A percentile compares a stretch with the other conserved stretches of the same genome.
Evolutionary conservation across 2,797 vertebrate genomes (phyloP).

Genomic region (Halcyon badia): DNA sequence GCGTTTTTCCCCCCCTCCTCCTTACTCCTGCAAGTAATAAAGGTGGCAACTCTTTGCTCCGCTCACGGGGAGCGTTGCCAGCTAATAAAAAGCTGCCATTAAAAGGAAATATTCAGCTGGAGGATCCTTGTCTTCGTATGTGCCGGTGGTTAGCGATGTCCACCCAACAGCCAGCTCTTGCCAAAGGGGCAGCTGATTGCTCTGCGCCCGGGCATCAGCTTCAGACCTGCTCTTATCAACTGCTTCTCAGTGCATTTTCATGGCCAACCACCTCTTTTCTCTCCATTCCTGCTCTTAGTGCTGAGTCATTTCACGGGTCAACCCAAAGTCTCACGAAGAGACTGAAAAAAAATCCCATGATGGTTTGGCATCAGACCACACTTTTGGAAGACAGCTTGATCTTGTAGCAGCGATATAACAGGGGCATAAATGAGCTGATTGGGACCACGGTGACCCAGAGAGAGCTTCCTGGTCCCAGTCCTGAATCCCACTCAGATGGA

Average conservation of each 20-base stretch:
- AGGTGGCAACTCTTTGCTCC: not conserved
- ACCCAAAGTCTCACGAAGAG: not conserved
- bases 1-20: not conserved
- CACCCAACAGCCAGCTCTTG: not conserved
- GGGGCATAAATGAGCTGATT: not conserved
- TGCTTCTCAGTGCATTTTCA: accelerated
- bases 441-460: not conserved
- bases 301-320: not conserved
- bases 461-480: not conserved
- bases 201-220: not conserved
- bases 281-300: too few relatives aligned
- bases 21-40: not conserved
- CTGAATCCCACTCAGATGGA: not conserved
- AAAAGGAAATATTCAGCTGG: not conserved
- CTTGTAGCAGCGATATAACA: not conserved
- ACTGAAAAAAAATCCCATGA: not conserved
- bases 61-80: not conserved
- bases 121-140: not conserved
- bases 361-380: not conserved
- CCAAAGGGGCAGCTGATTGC: not conserved
- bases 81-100: not conserved
- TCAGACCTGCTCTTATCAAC: not conserved
- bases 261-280: not conserved
- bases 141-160: not conserved
- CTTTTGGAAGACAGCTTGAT: not conserved